Evolutionary conservation across 2,113 vertebrate species (phyloP).

Genomic region (Seriola aureovittata): DNA sequence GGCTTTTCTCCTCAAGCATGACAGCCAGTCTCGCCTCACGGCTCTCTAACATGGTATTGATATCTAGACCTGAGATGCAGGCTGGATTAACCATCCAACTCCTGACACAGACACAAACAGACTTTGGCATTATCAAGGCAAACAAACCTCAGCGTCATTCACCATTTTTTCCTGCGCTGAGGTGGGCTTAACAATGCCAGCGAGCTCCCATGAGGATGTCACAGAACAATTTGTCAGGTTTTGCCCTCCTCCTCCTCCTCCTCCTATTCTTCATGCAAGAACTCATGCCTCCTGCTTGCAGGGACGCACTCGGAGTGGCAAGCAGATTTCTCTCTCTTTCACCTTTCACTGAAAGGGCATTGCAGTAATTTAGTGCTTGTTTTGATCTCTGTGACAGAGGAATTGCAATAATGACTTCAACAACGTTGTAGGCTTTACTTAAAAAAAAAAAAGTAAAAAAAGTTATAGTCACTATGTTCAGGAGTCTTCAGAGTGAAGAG

Average conservation of each 20-base stretch:
- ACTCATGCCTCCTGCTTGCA: neutral
- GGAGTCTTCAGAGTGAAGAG: neutral
- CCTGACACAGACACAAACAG: slow-evolving; percentile 68
- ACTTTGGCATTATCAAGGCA: slow-evolving; percentile 61
- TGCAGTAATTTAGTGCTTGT: neutral
- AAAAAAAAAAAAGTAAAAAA: neutral
- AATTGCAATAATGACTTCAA: neutral
- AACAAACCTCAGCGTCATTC: slow-evolving; percentile 49
- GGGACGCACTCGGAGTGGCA: neutral
- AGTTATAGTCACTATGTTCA: neutral
- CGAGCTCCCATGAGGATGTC: slow-evolving; percentile 29
- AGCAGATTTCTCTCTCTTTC: slow-evolving; percentile 2
- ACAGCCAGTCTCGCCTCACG: slow-evolving; percentile 55
- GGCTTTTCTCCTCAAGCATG: slow-evolving; percentile 66
- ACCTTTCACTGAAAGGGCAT: neutral
- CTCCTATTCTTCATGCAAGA: neutral
- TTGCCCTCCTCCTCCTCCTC: slow-evolving; percentile 6
- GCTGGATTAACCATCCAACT: slow-evolving; percentile 62
- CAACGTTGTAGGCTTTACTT: too few species aligned
- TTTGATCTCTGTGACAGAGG: slow-evolving; percentile 1
- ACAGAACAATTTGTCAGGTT: slow-evolving; percentile 36
- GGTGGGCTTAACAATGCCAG: slow-evolving; percentile 23
- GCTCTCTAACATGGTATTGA: slow-evolving; percentile 62
- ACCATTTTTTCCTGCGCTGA: slow-evolving; percentile 30
- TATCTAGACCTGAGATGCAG: slow-evolving; percentile 55